Evolutionary conservation across 2,113 vertebrate genomes (phyloP).

Genomic region (Mustelus asterias): DNA sequence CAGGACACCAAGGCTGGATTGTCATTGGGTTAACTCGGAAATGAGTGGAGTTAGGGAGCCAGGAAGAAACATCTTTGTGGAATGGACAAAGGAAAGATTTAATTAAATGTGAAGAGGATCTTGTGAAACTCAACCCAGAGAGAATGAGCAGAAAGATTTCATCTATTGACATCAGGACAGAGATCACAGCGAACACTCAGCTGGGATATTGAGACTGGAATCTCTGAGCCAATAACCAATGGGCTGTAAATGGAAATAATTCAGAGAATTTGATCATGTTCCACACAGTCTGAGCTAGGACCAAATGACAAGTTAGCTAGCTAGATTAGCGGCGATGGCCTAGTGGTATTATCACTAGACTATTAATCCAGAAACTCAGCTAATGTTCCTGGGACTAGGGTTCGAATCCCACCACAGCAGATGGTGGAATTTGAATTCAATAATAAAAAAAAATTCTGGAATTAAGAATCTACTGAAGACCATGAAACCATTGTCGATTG

Average conservation of each 20-base stretch:
- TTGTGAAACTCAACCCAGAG: not conserved
- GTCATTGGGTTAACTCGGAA: not conserved
- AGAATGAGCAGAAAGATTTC: not conserved
- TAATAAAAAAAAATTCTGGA: too few species aligned
- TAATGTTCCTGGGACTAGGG: too few species aligned
- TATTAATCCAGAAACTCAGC: too few species aligned
- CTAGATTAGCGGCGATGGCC: not conserved
- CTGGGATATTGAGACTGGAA: not conserved
- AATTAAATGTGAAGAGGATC: not conserved
- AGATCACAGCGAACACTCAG: not conserved
- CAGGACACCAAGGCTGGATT: not conserved
- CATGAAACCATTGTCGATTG: too few species aligned
- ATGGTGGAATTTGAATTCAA: too few species aligned
- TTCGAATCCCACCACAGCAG: too few species aligned
- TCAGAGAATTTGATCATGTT: not conserved
- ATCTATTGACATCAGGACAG: not conserved
- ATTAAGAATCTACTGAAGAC: too few species aligned
- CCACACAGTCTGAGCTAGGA: not conserved
- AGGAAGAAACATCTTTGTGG: not conserved
- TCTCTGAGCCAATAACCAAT: not conserved
- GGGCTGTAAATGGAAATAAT: not conserved
- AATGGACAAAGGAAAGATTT: not conserved
- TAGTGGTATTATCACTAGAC: too few species aligned
- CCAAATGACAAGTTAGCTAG: not conserved
- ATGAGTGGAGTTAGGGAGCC: not conserved